Percentiles rank a stretch among this genome's conserved stretches.
Evolutionary conservation across 2,113 vertebrate species (phyloP).

Genomic region (Silurus asotus): DNA sequence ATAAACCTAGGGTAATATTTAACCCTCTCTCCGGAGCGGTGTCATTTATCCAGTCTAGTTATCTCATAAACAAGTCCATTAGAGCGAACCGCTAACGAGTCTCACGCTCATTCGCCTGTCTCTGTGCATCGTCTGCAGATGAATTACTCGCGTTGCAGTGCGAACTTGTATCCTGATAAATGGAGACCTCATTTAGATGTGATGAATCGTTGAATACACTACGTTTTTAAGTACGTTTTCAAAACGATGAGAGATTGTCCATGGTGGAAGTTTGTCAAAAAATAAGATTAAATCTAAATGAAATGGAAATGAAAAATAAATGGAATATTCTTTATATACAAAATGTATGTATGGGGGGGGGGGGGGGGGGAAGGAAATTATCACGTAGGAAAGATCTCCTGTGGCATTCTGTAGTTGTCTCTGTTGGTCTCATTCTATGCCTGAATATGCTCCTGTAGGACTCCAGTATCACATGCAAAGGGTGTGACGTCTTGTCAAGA

Average conservation of each 20-base stretch:
- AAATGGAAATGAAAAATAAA: no score
- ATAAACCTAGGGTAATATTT: constrained; percentile 14
- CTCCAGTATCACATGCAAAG: no score
- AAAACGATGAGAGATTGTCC: neutral
- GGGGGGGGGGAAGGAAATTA: no score
- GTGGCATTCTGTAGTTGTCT: no score
- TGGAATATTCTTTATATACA: no score
- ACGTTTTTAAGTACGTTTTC: neutral
- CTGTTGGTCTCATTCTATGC: no score
- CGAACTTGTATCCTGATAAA: no score
- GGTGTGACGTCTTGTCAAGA: no score
- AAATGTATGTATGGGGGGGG: no score
- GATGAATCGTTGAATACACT: neutral
- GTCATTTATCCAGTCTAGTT: constrained; percentile 31
- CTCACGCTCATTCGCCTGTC: constrained; percentile 6
- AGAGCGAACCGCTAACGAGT: neutral
- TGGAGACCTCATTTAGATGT: neutral
- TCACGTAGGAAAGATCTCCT: no score
- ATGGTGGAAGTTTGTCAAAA: neutral
- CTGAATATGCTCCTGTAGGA: no score
- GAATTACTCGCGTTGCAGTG: neutral
- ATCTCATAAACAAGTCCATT: constrained; percentile 40
- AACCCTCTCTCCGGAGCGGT: constrained; percentile 8
- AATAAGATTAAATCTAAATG: no score
- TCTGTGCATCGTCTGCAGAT: constrained; percentile 25